phyloP scores from a whole-genome alignment of 2,888 invertebrate genomes.

The Camptogramma bilineatum region DNA sequence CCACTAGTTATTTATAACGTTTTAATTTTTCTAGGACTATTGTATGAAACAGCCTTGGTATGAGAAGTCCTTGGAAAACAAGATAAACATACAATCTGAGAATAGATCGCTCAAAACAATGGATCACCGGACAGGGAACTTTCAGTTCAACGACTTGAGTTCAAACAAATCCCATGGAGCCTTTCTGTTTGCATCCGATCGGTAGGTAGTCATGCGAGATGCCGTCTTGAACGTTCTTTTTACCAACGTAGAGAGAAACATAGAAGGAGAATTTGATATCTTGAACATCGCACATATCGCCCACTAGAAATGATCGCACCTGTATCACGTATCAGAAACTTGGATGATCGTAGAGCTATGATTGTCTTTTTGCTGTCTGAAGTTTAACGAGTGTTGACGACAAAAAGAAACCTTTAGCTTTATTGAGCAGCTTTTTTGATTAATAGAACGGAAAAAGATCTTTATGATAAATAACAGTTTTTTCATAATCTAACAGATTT shows the following conservation, averaged over 20 bases:
- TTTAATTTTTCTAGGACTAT: neutral
- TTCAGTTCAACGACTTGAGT: slow-evolving; percentile 30
- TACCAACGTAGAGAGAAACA: slow-evolving; percentile 1
- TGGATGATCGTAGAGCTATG: too few species aligned
- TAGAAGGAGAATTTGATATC: slow-evolving; percentile 2
- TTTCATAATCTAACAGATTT: too few species aligned
- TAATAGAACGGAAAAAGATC: too few species aligned
- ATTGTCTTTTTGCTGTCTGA: too few species aligned
- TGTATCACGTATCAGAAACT: too few species aligned
- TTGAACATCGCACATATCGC: too few species aligned
- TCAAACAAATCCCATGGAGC: slow-evolving; percentile 41
- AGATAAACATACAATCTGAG: neutral
- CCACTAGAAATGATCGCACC: too few species aligned
- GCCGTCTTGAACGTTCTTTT: slow-evolving; percentile 30
- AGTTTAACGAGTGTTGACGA: too few species aligned
- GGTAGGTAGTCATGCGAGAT: slow-evolving; percentile 39
- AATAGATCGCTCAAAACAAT: slow-evolving; percentile 22
- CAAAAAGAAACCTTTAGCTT: too few species aligned
- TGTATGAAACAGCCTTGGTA: neutral
- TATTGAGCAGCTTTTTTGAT: too few species aligned
- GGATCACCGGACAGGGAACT: slow-evolving; percentile 18
- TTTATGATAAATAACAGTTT: too few species aligned
- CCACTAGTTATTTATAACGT: too few species aligned
- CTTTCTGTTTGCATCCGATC: slow-evolving; percentile 46
- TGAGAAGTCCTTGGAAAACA: neutral